Percentiles rank a stretch among this genome's conserved stretches.
Evolutionary conservation across 1,140 invertebrate genomes (phyloP).

Genomic region (Eciton burchellii): DNA sequence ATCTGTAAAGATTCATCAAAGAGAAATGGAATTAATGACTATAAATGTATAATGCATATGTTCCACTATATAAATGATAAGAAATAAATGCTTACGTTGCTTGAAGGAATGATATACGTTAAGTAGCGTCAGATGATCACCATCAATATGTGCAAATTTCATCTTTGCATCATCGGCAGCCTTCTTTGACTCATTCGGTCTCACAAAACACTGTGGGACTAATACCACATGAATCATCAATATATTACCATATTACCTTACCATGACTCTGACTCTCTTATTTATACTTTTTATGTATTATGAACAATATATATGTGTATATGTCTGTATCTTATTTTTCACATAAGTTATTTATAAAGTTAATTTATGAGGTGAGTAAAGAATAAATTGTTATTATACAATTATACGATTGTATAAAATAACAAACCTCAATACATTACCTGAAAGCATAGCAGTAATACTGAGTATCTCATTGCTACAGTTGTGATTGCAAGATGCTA

Average conservation of each 20-base stretch:
- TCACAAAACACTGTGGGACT: constrained; percentile 99
- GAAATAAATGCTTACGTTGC: constrained; percentile 93
- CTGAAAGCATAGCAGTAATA: constrained; percentile 99
- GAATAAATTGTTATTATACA: not conserved
- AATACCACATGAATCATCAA: constrained; percentile 86
- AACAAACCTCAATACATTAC: constrained; percentile 86
- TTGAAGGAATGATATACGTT: constrained; percentile 99
- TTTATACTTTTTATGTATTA: constrained; percentile 40
- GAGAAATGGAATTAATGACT: constrained; percentile 1
- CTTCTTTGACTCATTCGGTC: constrained; percentile 99
- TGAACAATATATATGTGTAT: no score
- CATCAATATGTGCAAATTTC: constrained; percentile 99
- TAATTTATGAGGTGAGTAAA: not conserved
- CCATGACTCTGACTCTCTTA: constrained; percentile 63
- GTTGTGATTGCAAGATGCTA: constrained; percentile 98
- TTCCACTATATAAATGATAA: constrained; percentile 9
- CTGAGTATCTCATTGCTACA: constrained; percentile 99
- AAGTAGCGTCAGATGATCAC: constrained; percentile 98
- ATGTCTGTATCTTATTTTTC: constrained; percentile 17
- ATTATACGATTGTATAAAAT: not conserved
- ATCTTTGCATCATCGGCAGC: constrained; percentile 99
- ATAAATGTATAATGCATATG: not conserved
- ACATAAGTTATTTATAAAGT: not conserved
- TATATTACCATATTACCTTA: constrained; percentile 81
- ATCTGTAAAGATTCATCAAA: constrained; percentile 80